Evolutionary conservation across 2,113 vertebrate species (phyloP).

Genomic region (Hippolais icterina): DNA sequence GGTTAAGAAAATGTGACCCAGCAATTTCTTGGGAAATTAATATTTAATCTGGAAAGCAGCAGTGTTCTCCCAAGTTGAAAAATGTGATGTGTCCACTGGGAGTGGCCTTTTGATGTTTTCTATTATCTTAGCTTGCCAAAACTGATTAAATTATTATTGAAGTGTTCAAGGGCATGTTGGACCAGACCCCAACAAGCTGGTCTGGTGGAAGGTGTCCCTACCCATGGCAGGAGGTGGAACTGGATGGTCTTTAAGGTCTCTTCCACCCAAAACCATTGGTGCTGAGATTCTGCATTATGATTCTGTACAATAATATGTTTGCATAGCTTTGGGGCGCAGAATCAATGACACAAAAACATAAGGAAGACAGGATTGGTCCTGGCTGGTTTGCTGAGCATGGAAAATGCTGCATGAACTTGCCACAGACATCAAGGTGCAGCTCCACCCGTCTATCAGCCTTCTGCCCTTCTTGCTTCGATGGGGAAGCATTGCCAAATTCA

Average conservation of each 20-base stretch:
- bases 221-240: neutral
- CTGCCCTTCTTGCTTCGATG: neutral
- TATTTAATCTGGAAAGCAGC: neutral
- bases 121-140: neutral
- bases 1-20: neutral
- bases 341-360: neutral
- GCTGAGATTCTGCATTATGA: neutral
- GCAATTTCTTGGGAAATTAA: neutral
- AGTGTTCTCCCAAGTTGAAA: neutral
- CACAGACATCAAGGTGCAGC: neutral
- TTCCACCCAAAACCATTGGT: neutral
- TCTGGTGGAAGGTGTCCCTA: neutral
- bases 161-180: neutral
- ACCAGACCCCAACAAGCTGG: accelerated
- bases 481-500: neutral
- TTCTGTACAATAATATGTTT: neutral
- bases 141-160: neutral
- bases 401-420: neutral
- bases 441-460: neutral
- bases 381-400: neutral
- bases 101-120: neutral
- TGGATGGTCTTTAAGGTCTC: neutral
- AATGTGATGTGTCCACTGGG: neutral
- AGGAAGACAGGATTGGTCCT: neutral
- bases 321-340: neutral